A percentile compares a stretch with the other conserved stretches of the same genome.
phyloP scores from a whole-genome alignment of 2,113 vertebrate species.

The Eudyptes chrysolophus region DNA sequence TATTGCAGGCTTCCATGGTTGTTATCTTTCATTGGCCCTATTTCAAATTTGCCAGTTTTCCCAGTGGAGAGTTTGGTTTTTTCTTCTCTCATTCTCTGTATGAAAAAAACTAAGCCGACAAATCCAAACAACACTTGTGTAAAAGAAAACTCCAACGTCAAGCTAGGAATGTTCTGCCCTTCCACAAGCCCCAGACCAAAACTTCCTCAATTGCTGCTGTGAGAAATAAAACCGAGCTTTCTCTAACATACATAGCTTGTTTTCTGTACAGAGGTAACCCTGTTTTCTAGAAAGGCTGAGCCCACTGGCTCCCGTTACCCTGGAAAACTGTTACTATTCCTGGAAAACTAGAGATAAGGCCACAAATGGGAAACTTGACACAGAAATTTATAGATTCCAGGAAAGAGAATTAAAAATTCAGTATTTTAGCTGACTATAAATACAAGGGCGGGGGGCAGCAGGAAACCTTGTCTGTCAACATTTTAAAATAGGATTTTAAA shows the following conservation, averaged over 20 bases:
- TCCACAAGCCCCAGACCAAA: not conserved
- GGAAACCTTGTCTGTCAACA: not conserved
- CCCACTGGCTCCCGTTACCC: not conserved
- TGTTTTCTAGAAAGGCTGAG: not conserved
- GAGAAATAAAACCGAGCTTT: not conserved
- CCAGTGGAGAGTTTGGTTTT: not conserved
- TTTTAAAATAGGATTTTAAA: not conserved
- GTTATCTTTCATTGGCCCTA: constrained; percentile 14
- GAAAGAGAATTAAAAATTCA: not conserved
- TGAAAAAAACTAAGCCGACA: not conserved
- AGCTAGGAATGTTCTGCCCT: not conserved
- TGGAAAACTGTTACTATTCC: not conserved
- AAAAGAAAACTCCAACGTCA: not conserved
- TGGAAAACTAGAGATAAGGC: not conserved
- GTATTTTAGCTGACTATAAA: not conserved
- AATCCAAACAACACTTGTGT: not conserved
- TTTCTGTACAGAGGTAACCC: not conserved
- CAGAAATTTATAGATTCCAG: not conserved
- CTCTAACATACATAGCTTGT: not conserved
- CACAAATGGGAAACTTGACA: not conserved
- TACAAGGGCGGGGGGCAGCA: not conserved
- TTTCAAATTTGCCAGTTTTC: constrained; percentile 9
- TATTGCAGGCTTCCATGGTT: not conserved
- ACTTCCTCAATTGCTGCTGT: not conserved
- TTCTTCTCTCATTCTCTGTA: not conserved